These are phyloP conservation scores for Eulemur rufifrons DNA, from an alignment of 2,113 vertebrate genomes.

Conservation along the genomic window DNA sequence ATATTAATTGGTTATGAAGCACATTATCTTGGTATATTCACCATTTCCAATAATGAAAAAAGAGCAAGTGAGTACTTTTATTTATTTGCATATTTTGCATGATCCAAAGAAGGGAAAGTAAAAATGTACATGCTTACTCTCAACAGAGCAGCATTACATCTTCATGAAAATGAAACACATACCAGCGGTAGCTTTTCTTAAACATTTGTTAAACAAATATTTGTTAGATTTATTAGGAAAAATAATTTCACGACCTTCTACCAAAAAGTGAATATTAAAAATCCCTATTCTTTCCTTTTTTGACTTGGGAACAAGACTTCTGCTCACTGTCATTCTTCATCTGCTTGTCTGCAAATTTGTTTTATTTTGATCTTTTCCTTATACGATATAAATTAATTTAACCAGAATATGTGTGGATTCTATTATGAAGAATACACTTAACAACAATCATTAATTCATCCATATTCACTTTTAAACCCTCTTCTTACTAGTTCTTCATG, in stretches of 20 bases:
- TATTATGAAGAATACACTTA: neutral
- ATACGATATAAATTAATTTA: neutral
- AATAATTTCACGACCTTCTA: neutral
- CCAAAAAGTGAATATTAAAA: neutral
- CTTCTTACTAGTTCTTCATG: neutral
- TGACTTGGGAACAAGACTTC: neutral
- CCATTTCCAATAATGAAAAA: neutral
- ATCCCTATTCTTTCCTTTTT: neutral
- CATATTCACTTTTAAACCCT: neutral
- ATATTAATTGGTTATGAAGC: neutral
- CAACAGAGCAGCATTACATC: neutral
- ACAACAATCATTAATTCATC: neutral
- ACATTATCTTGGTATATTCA: neutral
- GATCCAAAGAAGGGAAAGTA: neutral
- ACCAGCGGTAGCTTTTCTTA: neutral
- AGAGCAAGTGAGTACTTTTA: neutral
- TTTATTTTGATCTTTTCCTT: neutral
- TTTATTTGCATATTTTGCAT: neutral
- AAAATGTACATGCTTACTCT: neutral
- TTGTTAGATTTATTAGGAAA: neutral
- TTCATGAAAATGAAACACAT: neutral
- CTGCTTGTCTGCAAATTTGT: neutral
- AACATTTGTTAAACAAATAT: neutral
- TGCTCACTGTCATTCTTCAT: neutral
- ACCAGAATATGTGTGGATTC: neutral